Conservation (phyloP, 2,113 vertebrate species). For the Rhadina sibilatrix region DNA sequence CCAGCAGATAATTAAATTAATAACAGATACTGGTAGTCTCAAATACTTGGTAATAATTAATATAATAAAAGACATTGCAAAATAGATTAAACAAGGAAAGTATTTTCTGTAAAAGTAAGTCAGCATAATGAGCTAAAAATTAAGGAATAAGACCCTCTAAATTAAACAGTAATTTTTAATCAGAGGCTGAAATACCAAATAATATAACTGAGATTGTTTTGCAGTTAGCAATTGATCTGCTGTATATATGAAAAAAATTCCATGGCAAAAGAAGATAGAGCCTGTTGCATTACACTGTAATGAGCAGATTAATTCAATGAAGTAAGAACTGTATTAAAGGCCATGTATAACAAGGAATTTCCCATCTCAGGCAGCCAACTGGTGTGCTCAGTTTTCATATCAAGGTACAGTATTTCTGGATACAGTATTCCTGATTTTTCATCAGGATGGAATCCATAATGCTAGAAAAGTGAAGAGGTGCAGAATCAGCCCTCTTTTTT, state of each 20-base stretch:
- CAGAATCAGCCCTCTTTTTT: not conserved
- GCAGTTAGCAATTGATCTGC: not conserved
- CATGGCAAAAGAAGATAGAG: not conserved
- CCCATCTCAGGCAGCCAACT: not conserved
- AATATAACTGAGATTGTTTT: not conserved
- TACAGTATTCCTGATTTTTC: not conserved
- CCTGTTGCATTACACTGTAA: not conserved
- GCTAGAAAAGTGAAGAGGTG: not conserved
- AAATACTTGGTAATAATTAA: not conserved
- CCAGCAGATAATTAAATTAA: not conserved
- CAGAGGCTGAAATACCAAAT: not conserved
- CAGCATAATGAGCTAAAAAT: not conserved
- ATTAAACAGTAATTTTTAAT: not conserved
- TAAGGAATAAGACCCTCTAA: not conserved
- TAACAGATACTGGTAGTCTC: not conserved
- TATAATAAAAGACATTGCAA: not conserved
- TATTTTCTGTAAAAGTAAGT: not conserved
- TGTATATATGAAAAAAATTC: not conserved
- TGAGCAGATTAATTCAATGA: not conserved
- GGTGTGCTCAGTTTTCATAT: not conserved
- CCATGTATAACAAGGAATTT: not conserved
- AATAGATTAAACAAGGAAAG: not conserved
- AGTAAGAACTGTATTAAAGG: not conserved
- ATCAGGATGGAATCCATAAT: not conserved
- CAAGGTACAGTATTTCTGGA: not conserved